phyloP scores from a whole-genome alignment of 2,888 invertebrate species.

The Erpobdella octoculata region DNA sequence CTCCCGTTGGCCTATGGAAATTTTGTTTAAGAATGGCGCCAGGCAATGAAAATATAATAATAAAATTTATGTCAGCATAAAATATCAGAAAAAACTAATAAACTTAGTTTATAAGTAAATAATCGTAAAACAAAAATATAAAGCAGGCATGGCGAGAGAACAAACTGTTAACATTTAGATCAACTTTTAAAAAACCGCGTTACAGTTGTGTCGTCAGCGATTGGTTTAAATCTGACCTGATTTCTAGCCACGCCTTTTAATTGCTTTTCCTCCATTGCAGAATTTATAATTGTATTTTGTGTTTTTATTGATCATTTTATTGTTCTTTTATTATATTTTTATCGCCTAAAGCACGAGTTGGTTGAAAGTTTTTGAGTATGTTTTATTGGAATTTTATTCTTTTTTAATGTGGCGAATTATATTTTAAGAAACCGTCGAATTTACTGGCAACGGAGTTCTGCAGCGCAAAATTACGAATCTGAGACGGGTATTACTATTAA shows the following conservation, averaged over 20 bases:
- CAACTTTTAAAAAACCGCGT: slow-evolving; percentile 5
- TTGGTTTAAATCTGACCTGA: slow-evolving; percentile 13
- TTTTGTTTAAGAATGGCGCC: not conserved
- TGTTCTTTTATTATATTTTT: slow-evolving; percentile 28
- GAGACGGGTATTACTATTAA: too few species aligned
- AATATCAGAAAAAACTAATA: too few species aligned
- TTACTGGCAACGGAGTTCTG: too few species aligned
- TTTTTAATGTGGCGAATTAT: too few species aligned
- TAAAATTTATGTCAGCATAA: too few species aligned
- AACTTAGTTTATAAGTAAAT: too few species aligned
- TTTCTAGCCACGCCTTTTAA: slow-evolving; percentile 22
- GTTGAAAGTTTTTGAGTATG: slow-evolving; percentile 6
- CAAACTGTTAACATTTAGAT: not conserved
- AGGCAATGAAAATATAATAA: not conserved
- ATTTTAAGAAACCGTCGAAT: too few species aligned
- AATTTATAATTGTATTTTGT: slow-evolving; percentile 26
- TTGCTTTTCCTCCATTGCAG: slow-evolving; percentile 26
- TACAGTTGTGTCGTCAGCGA: not conserved
- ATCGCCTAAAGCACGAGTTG: slow-evolving; percentile 14
- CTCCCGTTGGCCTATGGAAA: not conserved
- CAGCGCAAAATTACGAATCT: too few species aligned
- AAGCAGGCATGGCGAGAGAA: too few species aligned
- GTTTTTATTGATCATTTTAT: slow-evolving; percentile 26
- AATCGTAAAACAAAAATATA: too few species aligned
- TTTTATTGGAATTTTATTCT: too few species aligned